phyloP scores from a whole-genome alignment of 2,888 invertebrate genomes.

The Brachyopa scutellaris region DNA sequence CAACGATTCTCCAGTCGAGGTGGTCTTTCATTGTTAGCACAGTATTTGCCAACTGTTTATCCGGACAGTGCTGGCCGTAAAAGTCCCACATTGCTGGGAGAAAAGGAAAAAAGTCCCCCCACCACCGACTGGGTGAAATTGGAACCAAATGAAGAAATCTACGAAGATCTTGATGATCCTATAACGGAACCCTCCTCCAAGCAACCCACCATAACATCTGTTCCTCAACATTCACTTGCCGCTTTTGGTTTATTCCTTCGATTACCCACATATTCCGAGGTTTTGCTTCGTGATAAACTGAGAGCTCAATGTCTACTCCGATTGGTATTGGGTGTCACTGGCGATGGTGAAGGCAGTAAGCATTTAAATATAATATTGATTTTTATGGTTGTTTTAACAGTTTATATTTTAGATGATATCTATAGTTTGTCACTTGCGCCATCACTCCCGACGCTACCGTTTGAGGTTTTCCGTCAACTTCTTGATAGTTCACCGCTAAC shows the following conservation, averaged over 20 bases:
- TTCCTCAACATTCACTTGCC: slow-evolving; percentile 94
- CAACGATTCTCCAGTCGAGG: slow-evolving; percentile 94
- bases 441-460: slow-evolving; percentile 84
- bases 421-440: slow-evolving; percentile 87
- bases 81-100: slow-evolving; percentile 82
- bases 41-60: slow-evolving; percentile 93
- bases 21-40: slow-evolving; percentile 93
- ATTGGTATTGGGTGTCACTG: slow-evolving; percentile 93
- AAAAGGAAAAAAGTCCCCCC: slow-evolving; percentile 81
- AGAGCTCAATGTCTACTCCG: slow-evolving; percentile 93
- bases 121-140: slow-evolving; percentile 82
- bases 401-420: slow-evolving; percentile 84
- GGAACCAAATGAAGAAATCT: slow-evolving; percentile 85
- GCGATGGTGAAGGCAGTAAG: slow-evolving; percentile 94
- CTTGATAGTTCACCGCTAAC: slow-evolving; percentile 89
- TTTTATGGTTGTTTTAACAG: not conserved
- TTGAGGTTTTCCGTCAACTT: slow-evolving; percentile 85
- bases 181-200: slow-evolving; percentile 83
- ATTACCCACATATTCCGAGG: slow-evolving; percentile 95
- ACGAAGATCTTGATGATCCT: slow-evolving; percentile 85
- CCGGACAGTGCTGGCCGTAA: slow-evolving; percentile 87
- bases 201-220: slow-evolving; percentile 84
- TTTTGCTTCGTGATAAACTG: slow-evolving; percentile 91
- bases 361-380: not conserved
- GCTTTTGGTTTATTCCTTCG: slow-evolving; percentile 95